phyloP scores from a whole-genome alignment of 2,888 invertebrate species.

The Meganola albula region DNA sequence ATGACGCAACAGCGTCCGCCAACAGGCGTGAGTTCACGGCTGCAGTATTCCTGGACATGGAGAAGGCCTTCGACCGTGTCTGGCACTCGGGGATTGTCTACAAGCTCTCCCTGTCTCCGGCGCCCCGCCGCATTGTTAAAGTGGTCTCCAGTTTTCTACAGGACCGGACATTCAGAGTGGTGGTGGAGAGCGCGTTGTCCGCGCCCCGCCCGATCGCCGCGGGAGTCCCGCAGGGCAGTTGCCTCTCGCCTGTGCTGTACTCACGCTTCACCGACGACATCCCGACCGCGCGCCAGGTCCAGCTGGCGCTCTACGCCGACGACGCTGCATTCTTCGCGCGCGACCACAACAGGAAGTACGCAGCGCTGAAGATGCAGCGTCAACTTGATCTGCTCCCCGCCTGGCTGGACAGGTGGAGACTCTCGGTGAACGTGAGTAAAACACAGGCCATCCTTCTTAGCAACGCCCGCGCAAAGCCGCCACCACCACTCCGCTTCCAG shows the following conservation, averaged over 20 bases:
- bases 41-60: slow-evolving; percentile 30
- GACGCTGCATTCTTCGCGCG: slow-evolving; percentile 3
- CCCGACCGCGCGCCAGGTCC: neutral
- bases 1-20: too few species aligned
- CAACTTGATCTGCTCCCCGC: neutral
- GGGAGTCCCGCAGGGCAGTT: slow-evolving; percentile 12
- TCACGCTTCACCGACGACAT: slow-evolving; percentile 3
- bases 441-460: slow-evolving; percentile 22
- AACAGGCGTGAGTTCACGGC: slow-evolving; percentile 16
- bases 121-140: slow-evolving; percentile 8
- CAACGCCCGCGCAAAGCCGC: neutral
- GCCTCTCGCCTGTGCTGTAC: slow-evolving; percentile 5
- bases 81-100: slow-evolving; percentile 32
- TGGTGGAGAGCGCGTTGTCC: slow-evolving; percentile 3
- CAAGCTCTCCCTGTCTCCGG: slow-evolving; percentile 17
- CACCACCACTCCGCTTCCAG: too few species aligned
- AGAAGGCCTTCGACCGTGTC: slow-evolving; percentile 33
- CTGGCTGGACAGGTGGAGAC: slow-evolving; percentile 4
- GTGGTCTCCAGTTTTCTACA: neutral
- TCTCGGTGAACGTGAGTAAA: slow-evolving; percentile 14
- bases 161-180: neutral
- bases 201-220: slow-evolving; percentile 10
- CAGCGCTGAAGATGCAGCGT: neutral
- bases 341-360: neutral
- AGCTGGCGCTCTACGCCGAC: slow-evolving; percentile 4